Percentiles rank a stretch among this genome's conserved stretches.
Conservation (phyloP, 2,113 vertebrate genomes). For the Archilochus colubris region DNA sequence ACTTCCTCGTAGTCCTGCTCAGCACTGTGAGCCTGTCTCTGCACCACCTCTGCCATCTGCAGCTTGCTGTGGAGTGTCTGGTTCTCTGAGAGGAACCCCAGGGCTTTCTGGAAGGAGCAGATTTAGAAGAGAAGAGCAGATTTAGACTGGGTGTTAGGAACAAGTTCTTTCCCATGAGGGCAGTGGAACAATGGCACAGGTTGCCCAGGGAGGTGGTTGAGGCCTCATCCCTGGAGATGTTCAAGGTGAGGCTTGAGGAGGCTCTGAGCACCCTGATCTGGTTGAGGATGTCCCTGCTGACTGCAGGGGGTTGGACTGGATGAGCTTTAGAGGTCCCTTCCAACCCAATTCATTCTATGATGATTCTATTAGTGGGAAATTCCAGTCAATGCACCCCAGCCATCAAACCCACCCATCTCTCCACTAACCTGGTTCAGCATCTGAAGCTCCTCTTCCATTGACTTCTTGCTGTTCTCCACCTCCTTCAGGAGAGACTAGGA, state of each 20-base stretch:
- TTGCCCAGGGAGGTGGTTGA: no score
- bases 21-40: constrained; percentile 77
- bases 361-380: not conserved
- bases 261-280: no score
- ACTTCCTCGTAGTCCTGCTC: constrained; percentile 94
- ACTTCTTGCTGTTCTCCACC: constrained; percentile 84
- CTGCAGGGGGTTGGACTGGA: no score
- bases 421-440: constrained; percentile 83
- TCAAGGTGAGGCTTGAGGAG: no score
- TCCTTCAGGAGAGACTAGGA: constrained; percentile 83
- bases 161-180: no score
- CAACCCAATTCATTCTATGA: no score
- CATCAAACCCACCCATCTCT: not conserved
- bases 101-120: constrained; percentile 77
- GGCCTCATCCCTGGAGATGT: no score
- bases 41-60: constrained; percentile 76
- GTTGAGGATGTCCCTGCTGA: no score
- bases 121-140: not conserved
- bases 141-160: no score
- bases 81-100: constrained; percentile 84
- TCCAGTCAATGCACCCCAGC: not conserved
- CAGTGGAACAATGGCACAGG: no score
- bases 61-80: constrained; percentile 81
- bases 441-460: constrained; percentile 86
- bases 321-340: no score